phyloP scores from a whole-genome alignment of 2,797 vertebrate species.

The Sebastes dallii region DNA sequence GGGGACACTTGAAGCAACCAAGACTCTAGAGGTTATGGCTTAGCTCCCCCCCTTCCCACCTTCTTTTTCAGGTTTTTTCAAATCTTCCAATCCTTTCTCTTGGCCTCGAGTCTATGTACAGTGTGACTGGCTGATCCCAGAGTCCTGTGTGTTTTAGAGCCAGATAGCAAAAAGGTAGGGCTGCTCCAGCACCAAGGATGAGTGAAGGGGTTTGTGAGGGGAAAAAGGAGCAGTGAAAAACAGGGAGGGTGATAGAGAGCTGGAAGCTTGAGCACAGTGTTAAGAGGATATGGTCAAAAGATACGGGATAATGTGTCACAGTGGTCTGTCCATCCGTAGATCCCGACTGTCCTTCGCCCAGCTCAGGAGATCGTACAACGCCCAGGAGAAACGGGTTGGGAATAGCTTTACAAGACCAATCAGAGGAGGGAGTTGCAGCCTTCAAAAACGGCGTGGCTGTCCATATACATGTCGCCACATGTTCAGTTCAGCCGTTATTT shows the following conservation, averaged over 20 bases:
- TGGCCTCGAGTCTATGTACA: constrained; percentile 46
- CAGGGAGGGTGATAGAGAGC: constrained; percentile 11
- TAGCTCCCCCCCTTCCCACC: not conserved
- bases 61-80: not conserved
- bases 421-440: constrained; percentile 39
- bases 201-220: not conserved
- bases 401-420: constrained; percentile 54
- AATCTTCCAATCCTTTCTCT: constrained; percentile 14
- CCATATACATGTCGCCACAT: not conserved
- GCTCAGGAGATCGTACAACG: constrained; percentile 42
- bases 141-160: constrained; percentile 19
- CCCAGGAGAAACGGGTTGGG: constrained; percentile 32
- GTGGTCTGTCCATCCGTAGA: constrained; percentile 60
- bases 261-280: constrained; percentile 63
- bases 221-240: constrained; percentile 28
- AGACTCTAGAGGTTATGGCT: constrained; percentile 18
- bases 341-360: constrained; percentile 33
- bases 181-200: constrained; percentile 15
- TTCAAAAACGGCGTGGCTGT: constrained; percentile 37
- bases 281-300: constrained; percentile 38
- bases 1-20: constrained; percentile 24
- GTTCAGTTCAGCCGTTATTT: constrained; percentile 59
- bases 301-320: constrained; percentile 64
- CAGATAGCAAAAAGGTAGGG: constrained; percentile 7
- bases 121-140: constrained; percentile 36